Evolutionary conservation across 2,888 invertebrate species (phyloP), one percentile per base, ranked within the genome.

Genomic region (Diplazon laetatorius): DNA sequence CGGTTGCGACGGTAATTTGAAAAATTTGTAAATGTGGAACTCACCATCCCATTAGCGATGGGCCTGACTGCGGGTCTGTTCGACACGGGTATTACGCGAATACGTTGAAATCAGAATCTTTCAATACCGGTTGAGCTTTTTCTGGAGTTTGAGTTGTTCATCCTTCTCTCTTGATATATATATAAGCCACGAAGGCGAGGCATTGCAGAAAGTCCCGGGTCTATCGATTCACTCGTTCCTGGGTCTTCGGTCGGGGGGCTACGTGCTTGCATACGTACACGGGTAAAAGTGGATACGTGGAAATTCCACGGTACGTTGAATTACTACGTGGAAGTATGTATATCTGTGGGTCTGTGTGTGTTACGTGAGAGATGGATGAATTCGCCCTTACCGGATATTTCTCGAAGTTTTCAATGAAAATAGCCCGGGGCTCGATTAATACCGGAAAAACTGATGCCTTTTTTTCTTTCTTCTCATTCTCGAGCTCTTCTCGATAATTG

Each of bases 401-500:
- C 62, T 30, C 10, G n/a, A 62, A 62, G 46, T 62, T 62, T 25
- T 16, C 22, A 25, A 62, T 46, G 44, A 62, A 46, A 62, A 62
- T 46, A 62, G 62, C 62, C 46, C 42, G 46, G 16, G 46, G 46
- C 22, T 62, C 46, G 62, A 62, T 62, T 62, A 62, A 62, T 62
- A 46, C 62, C 25, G 16, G 25, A 20, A 25, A 2, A n/a, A 25
- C 25, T 44, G 62, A 46, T 25, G 22, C n/a, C 30, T 46, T 62
- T 25, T 25, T 14, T 12, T 62, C 46, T 25, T 25, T 25, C 14
- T 12, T 62, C 46, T 25, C 44, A 25, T 30, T 2, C 20, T 14
- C 44, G 16, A 14, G 44, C 44, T 44, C 46, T 16, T 10, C 30
- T 62, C 62, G 62, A 62, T 62, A 62, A 62, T 62, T 62, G 62